Evolutionary conservation across 2,888 invertebrate genomes (phyloP), one percentile per base, ranked within the genome.

Genomic region (Tenodera sinensis): DNA sequence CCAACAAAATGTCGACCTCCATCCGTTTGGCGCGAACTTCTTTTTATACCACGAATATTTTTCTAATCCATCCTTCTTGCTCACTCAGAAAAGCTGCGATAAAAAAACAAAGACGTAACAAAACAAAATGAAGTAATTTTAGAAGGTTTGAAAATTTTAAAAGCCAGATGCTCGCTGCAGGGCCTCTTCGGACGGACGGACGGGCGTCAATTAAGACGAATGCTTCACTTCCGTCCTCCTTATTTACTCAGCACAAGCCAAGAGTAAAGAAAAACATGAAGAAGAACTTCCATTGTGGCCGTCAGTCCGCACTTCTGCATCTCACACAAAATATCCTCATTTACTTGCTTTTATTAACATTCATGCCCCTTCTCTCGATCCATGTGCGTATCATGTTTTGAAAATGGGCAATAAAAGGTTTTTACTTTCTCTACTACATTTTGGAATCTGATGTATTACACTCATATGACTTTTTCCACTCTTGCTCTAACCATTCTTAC

Each of bases 101-200:
- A 83, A 30, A 20, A 87, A 87, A 42, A 34, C 27, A 71, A 27
- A 28, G 25, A 27, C 20, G 25, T 20, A 71, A 71, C 54, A 71
- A 71, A 71, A 71, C 25, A 71, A 54, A 34, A 87, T 34, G 83
- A 87, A 83, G 87, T 83, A 87, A 87, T 87, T 87, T 87, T 87
- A 87, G 87, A 83, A 87, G 87, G 83, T n/a, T 87, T 71, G 54
- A 83, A 87, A 87, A 87, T 87, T 83, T 54, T 87, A 54, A 87
- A 87, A 87, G 87, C 34, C 87, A 83, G 83, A 82, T 87, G 87
- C 87, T 34, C 87, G 83, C 82, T 87, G 87, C 83, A 82, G 30
- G 83, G 82, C 82, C 83, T 87, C 83, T 83, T 30, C 87, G 83
- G 82, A 30, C 82, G 87, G 34, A 34, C 81, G 81, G 81, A 81